Conservation (phyloP, 2,888 invertebrate genomes). For the Epinotia brunnichana region DNA sequence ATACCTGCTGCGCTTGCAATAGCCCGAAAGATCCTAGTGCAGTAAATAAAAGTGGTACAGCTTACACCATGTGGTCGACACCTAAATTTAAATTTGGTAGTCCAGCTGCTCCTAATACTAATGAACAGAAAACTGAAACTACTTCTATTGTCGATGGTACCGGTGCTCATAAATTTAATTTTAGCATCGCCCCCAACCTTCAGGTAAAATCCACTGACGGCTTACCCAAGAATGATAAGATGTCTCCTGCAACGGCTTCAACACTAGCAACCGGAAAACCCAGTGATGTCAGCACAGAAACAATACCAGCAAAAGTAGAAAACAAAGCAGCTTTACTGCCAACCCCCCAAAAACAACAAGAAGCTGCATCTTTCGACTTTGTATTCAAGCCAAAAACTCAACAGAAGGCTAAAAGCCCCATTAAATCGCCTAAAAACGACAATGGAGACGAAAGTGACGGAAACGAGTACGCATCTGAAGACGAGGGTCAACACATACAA, state of each 20-base stretch:
- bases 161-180: constrained; percentile 70
- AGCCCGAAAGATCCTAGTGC: constrained; percentile 82
- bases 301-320: constrained; percentile 44
- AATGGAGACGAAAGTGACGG: constrained; percentile 76
- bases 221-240: constrained; percentile 53
- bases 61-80: constrained; percentile 49
- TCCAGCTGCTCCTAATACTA: constrained; percentile 51
- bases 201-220: constrained; percentile 52
- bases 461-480: constrained; percentile 86
- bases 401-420: constrained; percentile 72
- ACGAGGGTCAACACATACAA: constrained; percentile 90
- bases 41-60: constrained; percentile 63
- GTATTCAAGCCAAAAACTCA: constrained; percentile 85
- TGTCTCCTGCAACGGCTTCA: constrained; percentile 51
- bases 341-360: constrained; percentile 61
- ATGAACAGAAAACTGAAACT: constrained; percentile 49
- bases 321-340: constrained; percentile 63
- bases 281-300: background rate
- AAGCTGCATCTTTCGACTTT: constrained; percentile 87
- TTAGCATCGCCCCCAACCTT: constrained; percentile 65
- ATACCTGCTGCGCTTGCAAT: constrained; percentile 85
- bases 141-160: constrained; percentile 68
- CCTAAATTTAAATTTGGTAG: constrained; percentile 76
- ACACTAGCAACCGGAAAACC: constrained; percentile 51
- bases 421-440: constrained; percentile 72